Base-by-base conservation (phyloP, 2,888 invertebrate genomes). In the Apamea sordens region DNA sequence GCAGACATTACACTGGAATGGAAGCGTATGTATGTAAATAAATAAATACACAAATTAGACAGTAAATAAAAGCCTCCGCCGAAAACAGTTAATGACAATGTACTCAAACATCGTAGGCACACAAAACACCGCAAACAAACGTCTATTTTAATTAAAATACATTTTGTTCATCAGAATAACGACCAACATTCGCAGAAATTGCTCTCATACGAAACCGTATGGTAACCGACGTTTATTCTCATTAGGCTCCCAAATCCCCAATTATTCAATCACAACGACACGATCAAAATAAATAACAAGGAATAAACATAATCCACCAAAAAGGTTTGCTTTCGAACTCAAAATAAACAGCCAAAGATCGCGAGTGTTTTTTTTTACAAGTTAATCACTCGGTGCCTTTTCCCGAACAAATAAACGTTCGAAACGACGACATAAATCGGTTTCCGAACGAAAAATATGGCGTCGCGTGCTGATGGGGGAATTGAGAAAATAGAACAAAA, bases 341-440 rank as follows among this genome's bases (percentile, higher is more conserved):
- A 74, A 84, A 68, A 80, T 79, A 84, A 84, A 86, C 73, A 86
- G 32, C 13, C 70, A 77, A 77, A 79, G 74, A 79, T 77, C 71
- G 59, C 79, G 82, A 70, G 1, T n/a, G 76, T 59, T 68, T 74
- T 75, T 79, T 77, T 72, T 79, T 83, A 84, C 76, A 77, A 80
- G 86, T 90, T 89, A 92, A 93, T 92, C 91, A 90, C 89, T 89
- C 84, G 90, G 90, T 85, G 86, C 86, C 77, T 83, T 79, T 87
- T 81, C 84, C 88, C 82, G 85, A 83, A 91, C 89, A 90, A 92
- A 93, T 91, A 91, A 90, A 92, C 89, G 92, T 86, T 89, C 84
- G 89, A 82, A 90, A 89, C 86, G 88, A 86, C 86, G 90, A 91
- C 91, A 90, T 90, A 91, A 91, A 91, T 91, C 90, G 91, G 86